Base-by-base conservation (phyloP, 2,888 invertebrate genomes). In the Catocala fraxini region DNA sequence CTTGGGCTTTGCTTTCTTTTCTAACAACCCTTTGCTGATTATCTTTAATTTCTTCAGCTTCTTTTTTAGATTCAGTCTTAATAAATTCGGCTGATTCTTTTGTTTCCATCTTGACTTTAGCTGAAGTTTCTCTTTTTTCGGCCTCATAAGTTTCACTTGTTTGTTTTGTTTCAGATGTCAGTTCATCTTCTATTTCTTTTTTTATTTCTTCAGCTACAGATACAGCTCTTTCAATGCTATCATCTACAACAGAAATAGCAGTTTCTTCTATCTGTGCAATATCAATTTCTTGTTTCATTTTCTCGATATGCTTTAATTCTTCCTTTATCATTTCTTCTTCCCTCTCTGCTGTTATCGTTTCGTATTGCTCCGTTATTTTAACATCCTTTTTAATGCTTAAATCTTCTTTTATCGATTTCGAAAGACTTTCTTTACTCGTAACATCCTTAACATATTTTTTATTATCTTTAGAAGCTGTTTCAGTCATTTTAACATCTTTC, bases 201-300 rank as follows among this genome's bases (percentile, higher is more conserved):
- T 89, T 85, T 15, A 91, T 87, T 59, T 91, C 85, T 66, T 88
- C 82, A 12, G 91, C 84, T 0, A 91, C 86, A 1, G 85, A 83
- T 0, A 92, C 69, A 51, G 92, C 92, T 73, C 84, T 87, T 63
- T 87, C 82, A 41, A 93, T 87, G 53, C 88, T 94, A 43, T 91
- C 88, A 52, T 89, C 86, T 0, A 92, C 89, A 65, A 92, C 60
- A 49, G 79, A 71, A 25, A 78, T 63, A 0, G 92, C 94, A 9
- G 88, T 89, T 68, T 83, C 78, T 80, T 92, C 89, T 58, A 94
- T 89, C 15, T 76, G 85, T 42, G 85, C 74, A 12, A 90, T 68
- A 70, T 90, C 85, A 5, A 87, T 84, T 35, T 86, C 83, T 51
- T 81, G 74, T 55, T 78, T 84, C 71, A 82, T 83, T 46, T 79